A percentile compares a stretch with the other conserved stretches of the same genome.
Conservation (phyloP, 2,113 vertebrate genomes). For the Martes martes region DNA sequence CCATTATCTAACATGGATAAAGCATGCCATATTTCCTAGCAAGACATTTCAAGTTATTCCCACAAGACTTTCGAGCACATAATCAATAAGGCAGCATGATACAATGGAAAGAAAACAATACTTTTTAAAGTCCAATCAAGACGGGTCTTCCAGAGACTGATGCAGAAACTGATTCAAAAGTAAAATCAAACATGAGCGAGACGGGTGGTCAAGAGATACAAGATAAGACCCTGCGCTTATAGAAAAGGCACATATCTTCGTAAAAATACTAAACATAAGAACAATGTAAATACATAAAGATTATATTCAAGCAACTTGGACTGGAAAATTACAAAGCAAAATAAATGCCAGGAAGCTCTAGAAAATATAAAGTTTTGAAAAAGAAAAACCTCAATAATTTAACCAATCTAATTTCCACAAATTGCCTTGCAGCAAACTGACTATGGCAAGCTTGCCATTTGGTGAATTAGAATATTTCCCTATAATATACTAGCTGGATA, state of each 20-base stretch:
- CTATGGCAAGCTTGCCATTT: background rate
- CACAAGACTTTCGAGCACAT: background rate
- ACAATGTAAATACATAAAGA: background rate
- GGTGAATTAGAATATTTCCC: background rate
- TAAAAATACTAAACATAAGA: background rate
- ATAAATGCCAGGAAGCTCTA: background rate
- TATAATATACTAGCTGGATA: background rate
- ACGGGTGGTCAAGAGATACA: background rate
- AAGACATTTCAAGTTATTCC: background rate
- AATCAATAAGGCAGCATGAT: background rate
- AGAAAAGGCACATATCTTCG: background rate
- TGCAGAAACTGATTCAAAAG: background rate
- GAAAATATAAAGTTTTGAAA: background rate
- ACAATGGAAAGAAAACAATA: background rate
- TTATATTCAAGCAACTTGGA: background rate
- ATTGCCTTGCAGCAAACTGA: background rate
- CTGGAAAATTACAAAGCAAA: background rate
- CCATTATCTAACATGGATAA: background rate
- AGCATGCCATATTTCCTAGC: background rate
- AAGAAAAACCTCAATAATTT: background rate
- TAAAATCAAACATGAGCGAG: background rate
- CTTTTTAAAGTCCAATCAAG: background rate
- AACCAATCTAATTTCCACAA: background rate
- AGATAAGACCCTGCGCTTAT: background rate
- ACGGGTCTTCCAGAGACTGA: background rate